A percentile compares a stretch with the other conserved stretches of the same genome.
Evolutionary conservation across 2,797 vertebrate genomes (phyloP).

Genomic region (Sus cebifrons): DNA sequence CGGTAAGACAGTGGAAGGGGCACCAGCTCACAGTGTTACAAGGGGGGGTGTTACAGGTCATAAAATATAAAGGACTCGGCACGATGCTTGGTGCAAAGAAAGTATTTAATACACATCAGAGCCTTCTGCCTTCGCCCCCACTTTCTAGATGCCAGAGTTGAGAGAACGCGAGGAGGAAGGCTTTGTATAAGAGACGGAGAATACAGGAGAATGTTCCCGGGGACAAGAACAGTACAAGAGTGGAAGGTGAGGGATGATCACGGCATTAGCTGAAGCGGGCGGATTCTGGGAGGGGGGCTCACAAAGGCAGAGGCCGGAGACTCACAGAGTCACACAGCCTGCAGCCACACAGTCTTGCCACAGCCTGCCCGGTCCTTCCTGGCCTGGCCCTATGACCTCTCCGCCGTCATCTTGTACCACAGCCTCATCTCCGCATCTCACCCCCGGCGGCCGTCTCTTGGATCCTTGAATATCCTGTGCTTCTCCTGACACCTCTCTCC

Average conservation of each 20-base stretch:
- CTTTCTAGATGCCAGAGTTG: neutral
- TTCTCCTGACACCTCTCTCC: neutral
- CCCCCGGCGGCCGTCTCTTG: neutral
- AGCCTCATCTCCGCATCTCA: constrained; percentile 12
- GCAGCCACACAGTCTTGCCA: neutral
- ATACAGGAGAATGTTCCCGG: neutral
- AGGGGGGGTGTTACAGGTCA: neutral
- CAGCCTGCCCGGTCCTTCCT: neutral
- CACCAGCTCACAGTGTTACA: neutral
- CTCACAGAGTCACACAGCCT: neutral
- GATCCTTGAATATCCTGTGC: neutral
- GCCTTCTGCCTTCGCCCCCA: neutral
- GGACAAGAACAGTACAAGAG: neutral
- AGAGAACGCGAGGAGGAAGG: neutral
- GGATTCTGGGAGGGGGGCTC: neutral
- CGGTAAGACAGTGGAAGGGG: neutral
- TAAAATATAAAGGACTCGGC: neutral
- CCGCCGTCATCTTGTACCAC: neutral
- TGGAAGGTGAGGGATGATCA: neutral
- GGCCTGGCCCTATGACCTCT: neutral
- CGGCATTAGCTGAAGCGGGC: constrained; percentile 15
- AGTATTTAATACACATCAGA: neutral
- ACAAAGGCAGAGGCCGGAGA: neutral
- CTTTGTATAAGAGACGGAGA: neutral
- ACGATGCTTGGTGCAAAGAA: neutral